Percentiles rank a stretch among this genome's conserved stretches.
Conservation (phyloP, 2,113 vertebrate genomes). For the Cyanoderma ruficeps region DNA sequence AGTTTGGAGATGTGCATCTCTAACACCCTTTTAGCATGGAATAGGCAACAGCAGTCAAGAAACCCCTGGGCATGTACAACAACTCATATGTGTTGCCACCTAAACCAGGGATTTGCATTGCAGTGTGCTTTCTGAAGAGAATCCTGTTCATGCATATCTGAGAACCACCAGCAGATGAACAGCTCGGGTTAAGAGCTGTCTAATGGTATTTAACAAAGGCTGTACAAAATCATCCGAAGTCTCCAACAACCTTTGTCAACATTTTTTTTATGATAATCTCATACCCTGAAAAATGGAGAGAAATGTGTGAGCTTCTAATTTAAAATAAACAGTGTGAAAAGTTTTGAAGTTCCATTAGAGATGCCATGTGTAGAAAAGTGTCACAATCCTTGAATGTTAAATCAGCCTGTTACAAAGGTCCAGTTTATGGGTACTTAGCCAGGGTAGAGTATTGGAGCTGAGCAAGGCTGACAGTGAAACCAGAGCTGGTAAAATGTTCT, state of each 20-base stretch:
- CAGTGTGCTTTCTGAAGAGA: neutral
- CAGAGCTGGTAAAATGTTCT: neutral
- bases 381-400: neutral
- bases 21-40: neutral
- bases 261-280: neutral
- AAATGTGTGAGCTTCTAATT: neutral
- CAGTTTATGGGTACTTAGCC: neutral
- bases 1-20: neutral
- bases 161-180: neutral
- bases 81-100: neutral
- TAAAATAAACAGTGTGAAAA: neutral
- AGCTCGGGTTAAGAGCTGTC: neutral
- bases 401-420: neutral
- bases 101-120: neutral
- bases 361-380: neutral
- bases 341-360: neutral
- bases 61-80: fast-evolving
- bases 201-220: neutral
- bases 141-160: neutral
- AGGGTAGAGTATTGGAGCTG: neutral
- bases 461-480: neutral
- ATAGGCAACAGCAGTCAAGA: neutral
- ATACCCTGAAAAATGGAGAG: fast-evolving
- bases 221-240: neutral
- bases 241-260: neutral